Conservation (phyloP, 2,113 vertebrate species). For the Azemiops feae region DNA sequence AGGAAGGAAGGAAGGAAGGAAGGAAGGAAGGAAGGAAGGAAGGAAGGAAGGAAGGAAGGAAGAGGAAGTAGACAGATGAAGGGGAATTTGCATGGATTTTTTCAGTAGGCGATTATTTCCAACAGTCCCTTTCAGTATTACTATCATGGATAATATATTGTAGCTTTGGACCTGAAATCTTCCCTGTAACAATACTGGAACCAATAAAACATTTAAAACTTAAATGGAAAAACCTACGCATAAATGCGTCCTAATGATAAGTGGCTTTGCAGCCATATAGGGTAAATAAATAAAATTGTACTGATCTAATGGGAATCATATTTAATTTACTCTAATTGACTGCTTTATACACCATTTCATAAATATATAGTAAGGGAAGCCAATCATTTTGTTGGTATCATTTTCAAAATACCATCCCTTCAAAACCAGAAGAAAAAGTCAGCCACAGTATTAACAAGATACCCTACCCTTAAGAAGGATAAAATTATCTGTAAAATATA, state of each 20-base stretch:
- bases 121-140: slow-evolving; percentile 61
- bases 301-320: slow-evolving; percentile 67
- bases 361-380: slow-evolving; percentile 47
- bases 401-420: slow-evolving; percentile 16
- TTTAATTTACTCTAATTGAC: slow-evolving; percentile 66
- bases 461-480: not conserved
- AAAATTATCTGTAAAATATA: slow-evolving; percentile 16
- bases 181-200: slow-evolving; percentile 64
- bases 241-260: slow-evolving; percentile 65
- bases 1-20: not conserved
- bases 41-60: no score
- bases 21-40: not conserved
- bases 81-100: slow-evolving; percentile 49
- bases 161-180: slow-evolving; percentile 59
- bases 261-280: slow-evolving; percentile 63
- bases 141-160: slow-evolving; percentile 59
- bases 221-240: slow-evolving; percentile 67
- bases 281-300: slow-evolving; percentile 70
- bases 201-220: slow-evolving; percentile 65
- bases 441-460: slow-evolving; percentile 28
- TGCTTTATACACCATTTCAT: slow-evolving; percentile 53
- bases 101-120: slow-evolving; percentile 56
- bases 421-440: not conserved
- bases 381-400: slow-evolving; percentile 21
- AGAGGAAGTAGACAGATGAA: slow-evolving; percentile 1